Evolutionary conservation across 1,140 invertebrate genomes (phyloP).

Genomic region (Drosophila jambulina): DNA sequence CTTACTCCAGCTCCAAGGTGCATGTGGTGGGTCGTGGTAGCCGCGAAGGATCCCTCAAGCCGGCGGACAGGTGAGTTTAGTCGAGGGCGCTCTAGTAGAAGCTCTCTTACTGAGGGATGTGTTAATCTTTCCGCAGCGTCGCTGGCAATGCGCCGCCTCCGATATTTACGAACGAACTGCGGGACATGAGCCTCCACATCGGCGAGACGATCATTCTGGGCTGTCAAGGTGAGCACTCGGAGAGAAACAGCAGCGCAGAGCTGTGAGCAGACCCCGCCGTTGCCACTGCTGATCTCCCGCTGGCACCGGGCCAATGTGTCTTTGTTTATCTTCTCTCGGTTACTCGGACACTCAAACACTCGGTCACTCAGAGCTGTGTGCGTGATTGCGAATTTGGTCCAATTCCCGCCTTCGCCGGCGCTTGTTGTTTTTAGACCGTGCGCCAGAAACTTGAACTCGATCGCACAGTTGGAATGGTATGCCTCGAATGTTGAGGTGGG

Average conservation of each 20-base stretch:
- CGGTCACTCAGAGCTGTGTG: conserved; percentile 9
- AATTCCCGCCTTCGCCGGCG: conserved; percentile 58
- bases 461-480: conserved; percentile 56
- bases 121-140: conserved; percentile 56
- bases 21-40: conserved; percentile 90
- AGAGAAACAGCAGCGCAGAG: conserved; percentile 7
- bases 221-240: conserved; percentile 88
- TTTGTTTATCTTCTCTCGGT: conserved; percentile 70
- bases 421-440: conserved; percentile 66
- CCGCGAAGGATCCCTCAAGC: conserved; percentile 88
- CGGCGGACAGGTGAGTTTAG: conserved; percentile 82
- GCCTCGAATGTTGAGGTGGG: conserved; percentile 76
- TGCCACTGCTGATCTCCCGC: conserved; percentile 6
- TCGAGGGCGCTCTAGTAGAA: neutral
- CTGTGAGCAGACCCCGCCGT: conserved; percentile 23
- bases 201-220: conserved; percentile 90
- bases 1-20: conserved; percentile 92
- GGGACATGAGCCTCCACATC: conserved; percentile 90
- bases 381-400: conserved; percentile 23
- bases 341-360: conserved; percentile 33
- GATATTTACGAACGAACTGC: conserved; percentile 90
- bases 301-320: conserved; percentile 61
- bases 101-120: neutral
- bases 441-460: conserved; percentile 84
- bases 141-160: conserved; percentile 88